A percentile compares a stretch with the other conserved stretches of the same genome.
Conservation (phyloP, 2,113 vertebrate genomes). For the Prionailurus viverrinus region DNA sequence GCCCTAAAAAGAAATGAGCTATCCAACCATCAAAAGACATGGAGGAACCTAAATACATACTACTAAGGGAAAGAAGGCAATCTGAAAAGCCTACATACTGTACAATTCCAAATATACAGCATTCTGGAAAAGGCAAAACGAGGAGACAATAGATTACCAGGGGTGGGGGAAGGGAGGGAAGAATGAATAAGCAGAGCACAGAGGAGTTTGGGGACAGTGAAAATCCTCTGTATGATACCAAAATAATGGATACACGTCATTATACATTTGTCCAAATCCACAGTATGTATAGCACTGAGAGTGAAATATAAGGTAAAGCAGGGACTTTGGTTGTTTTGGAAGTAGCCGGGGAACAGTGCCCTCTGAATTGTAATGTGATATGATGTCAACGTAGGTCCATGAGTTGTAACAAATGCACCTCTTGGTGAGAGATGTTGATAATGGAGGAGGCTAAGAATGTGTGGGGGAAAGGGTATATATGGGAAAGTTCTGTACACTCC, state of each 20-base stretch:
- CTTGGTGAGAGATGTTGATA: background rate
- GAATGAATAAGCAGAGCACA: background rate
- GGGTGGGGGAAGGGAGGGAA: background rate
- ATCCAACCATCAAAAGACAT: background rate
- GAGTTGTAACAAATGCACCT: background rate
- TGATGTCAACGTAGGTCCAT: background rate
- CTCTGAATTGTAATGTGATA: background rate
- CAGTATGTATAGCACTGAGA: background rate
- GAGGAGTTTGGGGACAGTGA: background rate
- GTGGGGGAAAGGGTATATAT: rapidly evolving
- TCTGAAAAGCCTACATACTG: background rate
- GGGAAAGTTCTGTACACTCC: background rate
- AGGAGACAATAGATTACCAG: background rate
- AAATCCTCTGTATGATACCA: background rate
- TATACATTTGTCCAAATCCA: background rate
- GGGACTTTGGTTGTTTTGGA: no score
- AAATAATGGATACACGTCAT: background rate
- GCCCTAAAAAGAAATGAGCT: background rate
- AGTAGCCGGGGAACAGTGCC: no score
- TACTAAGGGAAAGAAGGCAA: background rate
- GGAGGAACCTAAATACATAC: background rate
- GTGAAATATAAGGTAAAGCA: background rate
- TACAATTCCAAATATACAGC: background rate
- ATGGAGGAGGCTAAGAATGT: background rate
- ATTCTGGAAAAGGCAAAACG: background rate